These are phyloP conservation scores for Meteorus sp. DNA, from an alignment of 1,140 invertebrate genomes.

Conservation along the genomic window DNA sequence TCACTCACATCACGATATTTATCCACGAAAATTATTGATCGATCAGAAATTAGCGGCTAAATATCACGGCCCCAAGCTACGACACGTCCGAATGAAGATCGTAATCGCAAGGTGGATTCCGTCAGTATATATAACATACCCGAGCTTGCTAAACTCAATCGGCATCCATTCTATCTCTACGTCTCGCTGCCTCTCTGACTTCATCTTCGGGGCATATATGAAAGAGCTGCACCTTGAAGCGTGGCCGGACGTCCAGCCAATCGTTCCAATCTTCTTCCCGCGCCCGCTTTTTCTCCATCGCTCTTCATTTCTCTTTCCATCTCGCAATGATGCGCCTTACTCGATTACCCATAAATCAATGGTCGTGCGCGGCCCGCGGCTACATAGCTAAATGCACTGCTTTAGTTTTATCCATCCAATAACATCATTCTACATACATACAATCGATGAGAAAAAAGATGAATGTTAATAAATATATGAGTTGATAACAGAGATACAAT, in stretches of 20 bases:
- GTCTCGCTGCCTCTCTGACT: conserved; percentile 3
- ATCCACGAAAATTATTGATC: conserved; percentile 47
- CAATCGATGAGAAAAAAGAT: too few relatives aligned
- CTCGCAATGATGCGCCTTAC: conserved; percentile 42
- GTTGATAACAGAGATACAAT: too few relatives aligned
- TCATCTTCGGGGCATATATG: conserved; percentile 34
- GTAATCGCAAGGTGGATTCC: conserved; percentile 40
- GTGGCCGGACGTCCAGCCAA: not conserved
- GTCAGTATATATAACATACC: conserved; percentile 23
- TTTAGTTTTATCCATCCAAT: conserved; percentile 1
- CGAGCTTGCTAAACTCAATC: conserved; percentile 23
- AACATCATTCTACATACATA: conserved; percentile 11
- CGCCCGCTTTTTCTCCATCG: conserved; percentile 30
- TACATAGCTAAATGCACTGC: conserved; percentile 12
- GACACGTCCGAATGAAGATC: conserved; percentile 53
- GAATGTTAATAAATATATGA: too few relatives aligned
- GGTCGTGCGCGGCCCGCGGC: conserved; percentile 11
- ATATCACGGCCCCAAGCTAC: conserved; percentile 47
- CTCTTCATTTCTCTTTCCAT: too few relatives aligned
- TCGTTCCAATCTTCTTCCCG: conserved; percentile 7
- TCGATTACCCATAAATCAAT: conserved; percentile 54
- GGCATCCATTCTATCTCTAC: conserved; percentile 27
- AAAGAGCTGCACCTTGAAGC: conserved; percentile 1
- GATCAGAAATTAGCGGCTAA: conserved; percentile 58
- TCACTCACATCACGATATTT: conserved; percentile 19